Evolutionary conservation across 2,113 vertebrate genomes (phyloP), one percentile per base, ranked within the genome.

Genomic region (Uria aalge): DNA sequence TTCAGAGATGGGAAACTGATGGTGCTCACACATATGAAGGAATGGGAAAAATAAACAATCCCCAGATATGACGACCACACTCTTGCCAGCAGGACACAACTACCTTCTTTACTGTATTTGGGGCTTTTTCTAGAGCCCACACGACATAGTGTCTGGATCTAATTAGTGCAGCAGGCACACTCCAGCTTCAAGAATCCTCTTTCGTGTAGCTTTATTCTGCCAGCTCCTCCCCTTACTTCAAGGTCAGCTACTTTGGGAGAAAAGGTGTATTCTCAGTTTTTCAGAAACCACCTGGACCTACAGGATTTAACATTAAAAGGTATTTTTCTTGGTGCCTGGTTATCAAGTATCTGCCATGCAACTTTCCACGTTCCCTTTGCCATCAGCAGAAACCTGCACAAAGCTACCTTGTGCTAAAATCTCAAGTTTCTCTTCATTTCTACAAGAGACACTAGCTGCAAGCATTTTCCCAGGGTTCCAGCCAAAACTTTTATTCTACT

Each of bases 401-500:
- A 98, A 97, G 98, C 95, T 86, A 95, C 96, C 94, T 97, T 98
- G 97, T 96, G 79, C 92, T 87, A 75, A 88, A 79, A 90, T 86
- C 98, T 98, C 98, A 90, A 86, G 85, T 98, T 98, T 97, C 98
- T 94, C 85, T 73, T 92, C 91, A 80, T 90, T 97, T 95, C 81
- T 69, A 97, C 90, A 87, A 95, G 92, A 97, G 96, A 96, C 91
- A 93, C 86, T 95, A 76, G 29, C 87, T 93, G 79, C 63, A 91
- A 88, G 91, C 92, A 90, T 96, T 98, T 98, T 98, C 98, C 98
- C 98, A 98, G 97, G 97, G 97, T 95, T 96, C 73, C 50, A 74
- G 98, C 97, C 98, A 98, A 98, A 90, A 88, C 80, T 94, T 95
- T 81, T 84, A 72, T 96, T 97, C 96, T 96, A 90, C 95, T 94